These are phyloP conservation scores for Selene dorsalis DNA, from an alignment of 2,797 vertebrate genomes.

Conservation along the genomic window DNA sequence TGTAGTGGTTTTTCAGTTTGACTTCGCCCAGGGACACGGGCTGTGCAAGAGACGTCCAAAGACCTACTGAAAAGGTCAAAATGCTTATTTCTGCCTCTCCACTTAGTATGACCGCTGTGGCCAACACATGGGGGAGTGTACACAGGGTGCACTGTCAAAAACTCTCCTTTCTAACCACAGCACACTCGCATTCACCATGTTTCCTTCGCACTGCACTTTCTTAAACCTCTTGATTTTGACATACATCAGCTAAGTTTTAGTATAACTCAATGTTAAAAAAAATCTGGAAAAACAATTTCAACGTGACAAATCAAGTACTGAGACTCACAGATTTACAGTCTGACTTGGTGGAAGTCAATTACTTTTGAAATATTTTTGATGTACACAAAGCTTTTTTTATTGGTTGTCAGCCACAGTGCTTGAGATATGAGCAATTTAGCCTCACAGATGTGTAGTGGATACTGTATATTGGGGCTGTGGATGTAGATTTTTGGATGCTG, in stretches of 20 bases:
- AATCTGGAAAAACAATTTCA: background rate
- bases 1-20: slow-evolving; percentile 64
- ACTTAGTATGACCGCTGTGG: slow-evolving; percentile 43
- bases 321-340: background rate
- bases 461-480: background rate
- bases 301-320: background rate
- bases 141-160: slow-evolving; percentile 46
- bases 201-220: slow-evolving; percentile 8
- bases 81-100: slow-evolving; percentile 35
- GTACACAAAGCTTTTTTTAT: background rate
- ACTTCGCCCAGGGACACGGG: slow-evolving; percentile 63
- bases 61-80: slow-evolving; percentile 72
- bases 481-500: slow-evolving; percentile 4
- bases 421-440: background rate
- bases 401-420: background rate
- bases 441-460: background rate
- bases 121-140: slow-evolving; percentile 43
- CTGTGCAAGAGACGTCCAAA: slow-evolving; percentile 56
- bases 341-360: background rate
- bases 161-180: slow-evolving; percentile 22
- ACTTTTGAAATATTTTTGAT: background rate
- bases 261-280: background rate
- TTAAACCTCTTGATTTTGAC: background rate
- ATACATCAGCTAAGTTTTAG: background rate
- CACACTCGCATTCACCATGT: slow-evolving; percentile 21